phyloP scores from a whole-genome alignment of 2,888 invertebrate species.

The Machimus rusticus region DNA sequence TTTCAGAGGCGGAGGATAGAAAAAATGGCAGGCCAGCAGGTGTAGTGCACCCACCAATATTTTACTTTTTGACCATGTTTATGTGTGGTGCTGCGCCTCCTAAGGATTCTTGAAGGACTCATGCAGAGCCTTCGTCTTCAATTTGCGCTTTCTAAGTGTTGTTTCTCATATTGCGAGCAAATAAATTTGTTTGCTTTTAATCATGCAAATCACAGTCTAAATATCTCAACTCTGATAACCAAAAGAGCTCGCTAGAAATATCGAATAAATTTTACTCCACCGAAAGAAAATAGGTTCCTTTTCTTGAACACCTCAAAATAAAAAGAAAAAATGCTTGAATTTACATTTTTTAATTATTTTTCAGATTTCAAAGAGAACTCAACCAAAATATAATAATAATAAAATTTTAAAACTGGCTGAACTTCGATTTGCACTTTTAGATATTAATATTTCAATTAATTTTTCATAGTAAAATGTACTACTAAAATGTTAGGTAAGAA shows the following conservation, averaged over 20 bases:
- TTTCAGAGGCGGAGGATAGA: neutral
- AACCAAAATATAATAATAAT: no score
- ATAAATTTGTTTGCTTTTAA: constrained; percentile 34
- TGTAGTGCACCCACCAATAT: neutral
- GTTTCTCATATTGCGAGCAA: constrained; percentile 23
- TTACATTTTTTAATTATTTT: no score
- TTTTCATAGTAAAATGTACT: no score
- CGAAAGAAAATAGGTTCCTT: neutral
- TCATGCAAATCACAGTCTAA: constrained; percentile 13
- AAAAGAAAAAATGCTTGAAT: no score
- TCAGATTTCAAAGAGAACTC: no score
- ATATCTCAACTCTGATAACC: neutral
- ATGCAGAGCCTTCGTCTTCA: neutral
- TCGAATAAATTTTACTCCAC: neutral
- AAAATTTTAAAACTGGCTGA: no score
- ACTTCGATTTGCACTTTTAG: no score
- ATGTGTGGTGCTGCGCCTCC: neutral
- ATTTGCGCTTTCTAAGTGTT: neutral
- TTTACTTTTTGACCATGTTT: neutral
- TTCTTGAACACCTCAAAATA: no score
- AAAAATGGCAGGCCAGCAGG: neutral
- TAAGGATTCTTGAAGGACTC: neutral
- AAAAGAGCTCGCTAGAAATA: no score
- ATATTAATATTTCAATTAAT: no score
- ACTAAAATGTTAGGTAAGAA: no score